Base-by-base conservation (phyloP, 2,888 invertebrate species). In the Diploptera punctata region DNA sequence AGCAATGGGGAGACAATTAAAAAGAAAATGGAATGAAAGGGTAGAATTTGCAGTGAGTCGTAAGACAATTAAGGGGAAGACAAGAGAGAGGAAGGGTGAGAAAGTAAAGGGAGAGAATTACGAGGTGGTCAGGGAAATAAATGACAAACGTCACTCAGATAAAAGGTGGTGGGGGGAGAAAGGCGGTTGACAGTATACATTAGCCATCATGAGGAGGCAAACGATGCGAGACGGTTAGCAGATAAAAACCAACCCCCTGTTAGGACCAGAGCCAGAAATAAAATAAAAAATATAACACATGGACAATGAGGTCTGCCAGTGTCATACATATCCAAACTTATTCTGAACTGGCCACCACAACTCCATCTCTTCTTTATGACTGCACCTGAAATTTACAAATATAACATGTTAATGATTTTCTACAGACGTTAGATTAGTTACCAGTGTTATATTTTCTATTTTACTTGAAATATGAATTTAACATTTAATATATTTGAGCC, bases 1-100 rank as follows among this genome's bases (percentile, higher is more conserved):
- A 85, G 85, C 85, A 84, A 85, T 84, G n/a, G 84, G 82, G 84
- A 85, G 65, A 65, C 65, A 65, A 65, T 65, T 65, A 65, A 65
- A 65, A 65, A 21, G 38, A n/a, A 38, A 62, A 62, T 52, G 16
- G 57, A 57, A 57, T 29, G 57, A 16, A 29, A n/a, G 29, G 57
- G 21, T 13, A 52, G 9, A 49, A 19, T n/a, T 19, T 19, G 3
- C 18, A 49, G 49, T 1, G 49, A 24, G 54, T 24, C 57, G 57
- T 57, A 29, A 57, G 57, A 57, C 57, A 57, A 57, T 29, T 57
- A 29, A 4, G 2, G 33, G n/a, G 29, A 16, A 13, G 24, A 26
- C 54, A 54, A 57, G 29, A 29, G 52, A 13, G n/a, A 1, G 2
- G 16, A n/a, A 3, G 57, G 29, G 13, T 16, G 57, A 29, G 5